phyloP scores from a whole-genome alignment of 2,113 vertebrate species.

The Muntiacus reevesi region DNA sequence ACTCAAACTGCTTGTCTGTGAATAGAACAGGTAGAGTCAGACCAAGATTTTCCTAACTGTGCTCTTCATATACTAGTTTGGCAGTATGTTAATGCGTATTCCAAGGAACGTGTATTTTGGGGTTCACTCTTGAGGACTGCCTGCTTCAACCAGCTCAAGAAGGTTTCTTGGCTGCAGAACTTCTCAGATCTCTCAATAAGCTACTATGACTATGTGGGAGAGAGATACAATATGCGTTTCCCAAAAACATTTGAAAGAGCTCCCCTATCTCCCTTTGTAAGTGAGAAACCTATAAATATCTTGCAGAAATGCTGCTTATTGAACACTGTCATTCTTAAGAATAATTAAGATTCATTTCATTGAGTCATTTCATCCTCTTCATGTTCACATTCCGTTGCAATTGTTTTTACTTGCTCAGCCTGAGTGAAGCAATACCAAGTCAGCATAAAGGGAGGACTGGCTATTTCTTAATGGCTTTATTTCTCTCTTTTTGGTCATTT shows the following conservation, averaged over 20 bases:
- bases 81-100: not conserved
- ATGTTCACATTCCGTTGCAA: not conserved
- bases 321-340: conserved; percentile 57
- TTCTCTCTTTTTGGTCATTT: conserved; percentile 45
- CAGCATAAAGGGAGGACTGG: conserved; percentile 49
- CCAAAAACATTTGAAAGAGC: not conserved
- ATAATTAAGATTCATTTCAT: not conserved
- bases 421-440: conserved; percentile 28
- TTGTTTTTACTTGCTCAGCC: conserved; percentile 45
- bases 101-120: not conserved
- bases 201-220: not conserved
- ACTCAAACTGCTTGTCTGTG: not conserved
- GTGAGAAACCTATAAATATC: not conserved
- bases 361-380: conserved; percentile 61
- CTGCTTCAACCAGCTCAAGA: not conserved
- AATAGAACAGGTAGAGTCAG: not conserved
- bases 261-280: not conserved
- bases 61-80: not conserved
- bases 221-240: not conserved
- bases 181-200: not conserved
- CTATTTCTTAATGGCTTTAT: conserved; percentile 50
- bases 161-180: not conserved
- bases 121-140: not conserved
- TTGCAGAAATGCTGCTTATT: not conserved
- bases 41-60: not conserved